phyloP scores from a whole-genome alignment of 2,888 invertebrate genomes.

The Cephus spinipes region DNA sequence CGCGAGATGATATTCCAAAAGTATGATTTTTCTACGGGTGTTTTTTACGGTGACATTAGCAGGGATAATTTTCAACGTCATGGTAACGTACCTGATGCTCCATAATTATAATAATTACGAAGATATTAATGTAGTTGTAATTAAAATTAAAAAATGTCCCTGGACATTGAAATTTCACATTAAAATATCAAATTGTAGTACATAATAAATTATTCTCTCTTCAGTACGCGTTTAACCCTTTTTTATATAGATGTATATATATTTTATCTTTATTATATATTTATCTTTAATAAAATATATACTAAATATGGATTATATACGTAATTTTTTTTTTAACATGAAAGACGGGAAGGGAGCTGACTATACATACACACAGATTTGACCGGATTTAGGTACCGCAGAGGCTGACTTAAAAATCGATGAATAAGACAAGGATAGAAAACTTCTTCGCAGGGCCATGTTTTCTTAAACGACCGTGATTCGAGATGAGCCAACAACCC shows the following conservation, averaged over 20 bases:
- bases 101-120: not conserved
- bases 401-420: not conserved
- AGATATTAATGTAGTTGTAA: not conserved
- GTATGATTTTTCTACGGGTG: not conserved
- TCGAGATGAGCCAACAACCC: slow-evolving; percentile 34
- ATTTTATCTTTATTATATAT: too few species aligned
- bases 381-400: too few species aligned
- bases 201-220: too few species aligned
- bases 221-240: too few species aligned
- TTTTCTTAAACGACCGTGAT: not conserved
- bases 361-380: too few species aligned
- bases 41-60: not conserved
- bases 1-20: not conserved
- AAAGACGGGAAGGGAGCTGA: too few species aligned
- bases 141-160: not conserved
- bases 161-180: not conserved
- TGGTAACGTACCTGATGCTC: not conserved
- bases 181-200: too few species aligned
- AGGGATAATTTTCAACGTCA: not conserved
- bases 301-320: too few species aligned
- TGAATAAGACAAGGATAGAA: not conserved
- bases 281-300: too few species aligned
- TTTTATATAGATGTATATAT: too few species aligned
- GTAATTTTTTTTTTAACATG: too few species aligned
- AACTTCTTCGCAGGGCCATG: not conserved